phyloP scores from a whole-genome alignment of 2,113 vertebrate genomes.

The Laterallus jamaicensis region DNA sequence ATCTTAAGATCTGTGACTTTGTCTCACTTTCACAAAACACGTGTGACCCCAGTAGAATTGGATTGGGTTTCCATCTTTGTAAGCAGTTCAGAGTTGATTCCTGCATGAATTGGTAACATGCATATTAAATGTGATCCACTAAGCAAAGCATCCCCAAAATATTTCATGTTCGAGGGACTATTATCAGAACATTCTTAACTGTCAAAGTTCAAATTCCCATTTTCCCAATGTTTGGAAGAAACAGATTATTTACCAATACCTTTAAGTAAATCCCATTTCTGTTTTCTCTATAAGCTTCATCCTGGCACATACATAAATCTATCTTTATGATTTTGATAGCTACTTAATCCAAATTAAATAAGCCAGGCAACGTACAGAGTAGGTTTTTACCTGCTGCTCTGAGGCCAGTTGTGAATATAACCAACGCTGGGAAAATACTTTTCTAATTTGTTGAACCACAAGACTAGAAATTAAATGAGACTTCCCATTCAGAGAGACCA shows the following conservation, averaged over 20 bases:
- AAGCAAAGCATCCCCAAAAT: not conserved
- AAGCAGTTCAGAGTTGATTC: not conserved
- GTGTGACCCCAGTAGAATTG: accelerated
- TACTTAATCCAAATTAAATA: not conserved
- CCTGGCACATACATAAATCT: not conserved
- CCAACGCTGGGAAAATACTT: not conserved
- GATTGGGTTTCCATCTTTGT: not conserved
- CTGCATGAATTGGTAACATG: not conserved
- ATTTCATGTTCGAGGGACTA: not conserved
- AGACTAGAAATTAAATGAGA: constrained; percentile 5
- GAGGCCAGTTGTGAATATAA: not conserved
- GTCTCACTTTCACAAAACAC: not conserved
- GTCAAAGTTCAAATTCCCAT: not conserved
- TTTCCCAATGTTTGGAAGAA: not conserved
- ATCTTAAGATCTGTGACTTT: not conserved
- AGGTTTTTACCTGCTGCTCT: constrained; percentile 1
- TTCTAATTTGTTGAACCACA: constrained; percentile 16
- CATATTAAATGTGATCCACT: not conserved
- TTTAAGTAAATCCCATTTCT: not conserved
- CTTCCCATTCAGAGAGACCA: not conserved
- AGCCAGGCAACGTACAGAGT: not conserved
- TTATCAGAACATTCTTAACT: not conserved
- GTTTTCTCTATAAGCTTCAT: not conserved
- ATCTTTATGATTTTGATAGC: not conserved
- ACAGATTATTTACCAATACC: not conserved